Percentiles rank a stretch among this genome's conserved stretches.
These are phyloP conservation scores for Phyllopteryx taeniolatus DNA, from an alignment of 2,113 vertebrate species.

Conservation along the genomic window DNA sequence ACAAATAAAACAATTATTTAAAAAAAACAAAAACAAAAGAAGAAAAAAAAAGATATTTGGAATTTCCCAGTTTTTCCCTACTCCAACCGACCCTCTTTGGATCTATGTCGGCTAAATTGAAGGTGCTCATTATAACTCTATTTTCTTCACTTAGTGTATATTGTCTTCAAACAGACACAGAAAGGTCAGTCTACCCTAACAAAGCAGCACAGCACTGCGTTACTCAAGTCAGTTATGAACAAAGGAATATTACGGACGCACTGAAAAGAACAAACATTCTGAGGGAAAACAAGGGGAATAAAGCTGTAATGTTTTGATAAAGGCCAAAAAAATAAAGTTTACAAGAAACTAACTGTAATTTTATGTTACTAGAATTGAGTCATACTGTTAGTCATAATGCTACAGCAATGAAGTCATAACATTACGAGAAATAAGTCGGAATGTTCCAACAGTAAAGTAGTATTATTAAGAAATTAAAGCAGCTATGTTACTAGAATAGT, in stretches of 20 bases:
- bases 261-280: neutral
- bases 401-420: neutral
- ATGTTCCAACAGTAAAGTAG: neutral
- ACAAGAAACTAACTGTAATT: neutral
- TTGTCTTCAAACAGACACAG: neutral
- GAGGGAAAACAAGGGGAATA: neutral
- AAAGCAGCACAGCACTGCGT: neutral
- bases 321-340: neutral
- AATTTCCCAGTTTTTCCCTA: slow-evolving; percentile 26
- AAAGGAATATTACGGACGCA: neutral
- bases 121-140: neutral
- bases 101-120: neutral
- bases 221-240: neutral
- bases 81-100: slow-evolving; percentile 16
- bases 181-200: slow-evolving; percentile 39
- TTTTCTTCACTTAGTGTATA: neutral
- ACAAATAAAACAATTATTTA: no score
- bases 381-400: no score
- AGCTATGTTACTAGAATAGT: no score
- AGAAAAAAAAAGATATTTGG: slow-evolving; percentile 5
- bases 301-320: neutral
- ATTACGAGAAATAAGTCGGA: neutral
- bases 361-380: no score
- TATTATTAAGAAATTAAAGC: no score
- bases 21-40: neutral